Conservation (phyloP, 2,888 invertebrate genomes). For the Drosophila seclusa region DNA sequence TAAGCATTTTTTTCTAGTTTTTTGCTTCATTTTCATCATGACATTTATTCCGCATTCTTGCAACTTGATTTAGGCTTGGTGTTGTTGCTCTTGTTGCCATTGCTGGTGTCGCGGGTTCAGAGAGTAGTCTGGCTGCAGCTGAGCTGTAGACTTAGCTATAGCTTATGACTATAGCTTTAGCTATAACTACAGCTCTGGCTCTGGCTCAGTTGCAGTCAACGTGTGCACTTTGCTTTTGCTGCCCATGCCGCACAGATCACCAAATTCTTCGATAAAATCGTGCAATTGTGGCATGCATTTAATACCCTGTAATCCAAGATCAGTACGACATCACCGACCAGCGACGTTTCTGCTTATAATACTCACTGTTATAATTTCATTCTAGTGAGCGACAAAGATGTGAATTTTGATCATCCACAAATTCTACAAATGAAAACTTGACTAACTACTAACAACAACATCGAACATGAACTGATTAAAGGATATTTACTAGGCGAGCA, state of each 20-base stretch:
- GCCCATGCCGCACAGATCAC: slow-evolving; percentile 36
- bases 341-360: background rate
- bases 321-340: background rate
- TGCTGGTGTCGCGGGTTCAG: slow-evolving; percentile 44
- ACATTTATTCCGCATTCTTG: slow-evolving; percentile 80
- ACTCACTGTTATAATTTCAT: background rate
- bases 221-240: slow-evolving; percentile 43
- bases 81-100: slow-evolving; percentile 33
- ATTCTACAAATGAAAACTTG: background rate
- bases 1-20: slow-evolving; percentile 8
- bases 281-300: slow-evolving; percentile 47
- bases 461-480: background rate
- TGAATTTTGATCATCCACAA: background rate
- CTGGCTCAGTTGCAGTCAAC: slow-evolving; percentile 33
- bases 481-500: slow-evolving; percentile 5
- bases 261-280: slow-evolving; percentile 56
- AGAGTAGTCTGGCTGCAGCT: slow-evolving; percentile 1
- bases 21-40: slow-evolving; percentile 62
- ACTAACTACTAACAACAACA: background rate
- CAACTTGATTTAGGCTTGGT: slow-evolving; percentile 81
- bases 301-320: slow-evolving; percentile 23
- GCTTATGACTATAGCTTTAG: slow-evolving; percentile 7
- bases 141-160: slow-evolving; percentile 4
- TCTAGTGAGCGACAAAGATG: background rate
- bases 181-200: background rate